A percentile compares a stretch with the other conserved stretches of the same genome.
Evolutionary conservation across 2,113 vertebrate species (phyloP).

Genomic region (Arenaria interpres): DNA sequence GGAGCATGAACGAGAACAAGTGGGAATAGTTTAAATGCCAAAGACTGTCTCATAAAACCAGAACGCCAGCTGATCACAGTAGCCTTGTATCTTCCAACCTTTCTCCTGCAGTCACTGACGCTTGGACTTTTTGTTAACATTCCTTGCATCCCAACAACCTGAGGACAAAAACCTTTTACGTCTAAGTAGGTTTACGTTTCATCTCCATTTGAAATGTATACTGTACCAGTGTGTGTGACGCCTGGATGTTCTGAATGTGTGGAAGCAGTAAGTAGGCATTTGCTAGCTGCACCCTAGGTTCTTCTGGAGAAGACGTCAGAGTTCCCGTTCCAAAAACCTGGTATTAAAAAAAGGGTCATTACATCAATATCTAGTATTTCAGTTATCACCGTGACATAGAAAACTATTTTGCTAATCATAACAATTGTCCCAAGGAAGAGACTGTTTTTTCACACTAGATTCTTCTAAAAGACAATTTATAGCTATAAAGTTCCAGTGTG

Average conservation of each 20-base stretch:
- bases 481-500: not conserved
- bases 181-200: not conserved
- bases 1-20: not conserved
- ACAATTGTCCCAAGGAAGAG: not conserved
- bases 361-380: not conserved
- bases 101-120: not conserved
- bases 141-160: not conserved
- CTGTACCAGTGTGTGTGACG: constrained; percentile 90
- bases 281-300: constrained; percentile 76
- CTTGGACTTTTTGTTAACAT: not conserved
- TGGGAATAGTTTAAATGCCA: not conserved
- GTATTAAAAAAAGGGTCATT: not conserved
- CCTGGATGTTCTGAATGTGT: constrained; percentile 89
- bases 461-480: not conserved
- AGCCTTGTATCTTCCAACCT: not conserved
- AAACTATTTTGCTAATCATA: not conserved
- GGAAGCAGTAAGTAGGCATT: constrained; percentile 85
- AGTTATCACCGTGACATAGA: not conserved
- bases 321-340: constrained; percentile 92
- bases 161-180: not conserved
- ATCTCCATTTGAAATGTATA: not conserved
- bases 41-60: not conserved
- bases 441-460: not conserved
- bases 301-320: constrained; percentile 73
- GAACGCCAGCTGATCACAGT: not conserved